Evolutionary conservation across 2,888 invertebrate genomes (phyloP), one percentile per base, ranked within the genome.

Genomic region (Linnaemya vulpina): DNA sequence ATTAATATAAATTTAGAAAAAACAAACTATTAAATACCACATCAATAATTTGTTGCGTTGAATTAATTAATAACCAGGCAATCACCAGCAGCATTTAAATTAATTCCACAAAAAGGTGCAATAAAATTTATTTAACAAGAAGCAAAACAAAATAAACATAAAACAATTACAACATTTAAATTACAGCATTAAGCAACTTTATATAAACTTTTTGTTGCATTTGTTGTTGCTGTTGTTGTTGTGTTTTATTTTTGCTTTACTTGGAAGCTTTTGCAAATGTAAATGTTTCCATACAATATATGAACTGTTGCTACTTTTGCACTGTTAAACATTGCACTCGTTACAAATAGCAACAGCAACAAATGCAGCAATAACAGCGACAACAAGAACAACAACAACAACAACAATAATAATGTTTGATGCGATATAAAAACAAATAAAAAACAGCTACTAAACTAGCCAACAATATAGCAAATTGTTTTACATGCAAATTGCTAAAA

Each of bases 401-500:
- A 75, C 65, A 77, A 17, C 67, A 76, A 55, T 63, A 73, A 65
- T 30, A 82, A 68, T 10, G 43, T 30, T 51, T 73, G 38, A 55
- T 49, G 62, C 11, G 13, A 74, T 53, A 68, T 40, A 68, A 55
- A 38, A 67, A 73, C 67, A 67, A 67, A 73, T 67, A 78, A 68
- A 55, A 38, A 67, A 73, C 67, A 67, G 73, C 78, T 67, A 78
- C 74, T 78, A 74, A 78, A 77, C 78, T 53, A 53, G 73, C 43
- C 77, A 83, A 89, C 63, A 82, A 78, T 74, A 81, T 82, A 78
- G 84, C 84, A 85, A 90, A 90, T 90, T 90, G 89, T 89, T 89
- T 90, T 89, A 88, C 90, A 90, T 90, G 90, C 89, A 90, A 90
- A 90, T 90, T 90, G 88, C 88, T 88, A 78, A 86, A 84, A 65